Evolutionary conservation across 2,797 vertebrate genomes (phyloP), one percentile per base, ranked within the genome.

Genomic region (Microchirus variegatus): DNA sequence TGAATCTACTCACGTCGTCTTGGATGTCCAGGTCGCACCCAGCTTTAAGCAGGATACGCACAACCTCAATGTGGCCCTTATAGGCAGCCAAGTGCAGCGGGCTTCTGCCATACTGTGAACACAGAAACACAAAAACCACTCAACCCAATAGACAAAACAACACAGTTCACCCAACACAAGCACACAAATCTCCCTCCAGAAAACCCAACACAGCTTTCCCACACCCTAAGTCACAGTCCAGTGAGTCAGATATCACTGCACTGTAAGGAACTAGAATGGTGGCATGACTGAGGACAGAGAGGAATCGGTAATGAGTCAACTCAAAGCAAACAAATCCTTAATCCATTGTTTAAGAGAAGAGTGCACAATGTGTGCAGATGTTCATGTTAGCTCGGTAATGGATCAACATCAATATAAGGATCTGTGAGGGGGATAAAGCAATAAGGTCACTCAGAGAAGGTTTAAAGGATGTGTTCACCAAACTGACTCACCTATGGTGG

Each of bases 21-120:
- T 99, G 95, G 87, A 98, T 92, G 87, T 99, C 94, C 74, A 98
- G 89, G 79, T 98, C 96, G 37, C 97, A 99, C 80, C 95, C 95
- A 16, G 97, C 97, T 85, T 94, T 98, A 87, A 98, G 90, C 80
- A 99, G 94, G 85, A 98, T 90, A 63, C 91, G 95, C 62, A 98
- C 95, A 36, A 98, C 96, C 16, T 93, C 93, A 40, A 94, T 90
- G 84, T 99, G 96, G 79, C 96, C 96, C 85, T 95, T 98, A 90
- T 98, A 92, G 70, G 96, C 95, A 73, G 97, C 96, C 89, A 99
- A 90, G 89, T 99, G 97, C 70, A 98, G 80, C 2, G 97, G 94
- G 1, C 96, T 95, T 75, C 97, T 92, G 85, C 97, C 97, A 92
- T 97, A 95, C 97, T 99, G 91, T 11, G 37, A 70, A 91, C 4